Base-by-base conservation (phyloP, 2,113 vertebrate genomes). In the Rhabdomys dilectus region DNA sequence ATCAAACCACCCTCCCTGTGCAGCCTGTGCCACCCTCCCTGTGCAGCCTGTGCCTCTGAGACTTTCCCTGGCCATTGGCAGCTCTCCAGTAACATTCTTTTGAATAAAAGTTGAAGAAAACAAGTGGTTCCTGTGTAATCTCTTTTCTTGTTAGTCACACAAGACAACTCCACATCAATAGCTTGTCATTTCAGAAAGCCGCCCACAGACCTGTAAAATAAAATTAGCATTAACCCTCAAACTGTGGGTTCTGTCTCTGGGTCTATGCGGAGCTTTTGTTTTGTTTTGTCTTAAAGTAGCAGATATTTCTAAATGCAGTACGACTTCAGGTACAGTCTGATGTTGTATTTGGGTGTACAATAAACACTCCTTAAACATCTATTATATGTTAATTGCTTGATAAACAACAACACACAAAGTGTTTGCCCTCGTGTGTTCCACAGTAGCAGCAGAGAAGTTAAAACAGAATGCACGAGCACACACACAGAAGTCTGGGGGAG, bases 261-360 rank as follows among this genome's bases (percentile, higher is more conserved):
- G 17, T 88, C 36, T 29, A 58, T 87, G 34, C 53, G 39, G 68
- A 81, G 13, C 21, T 34, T 66, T 36, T 80, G 29, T 56, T 56
- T 48, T 22, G 42, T 70, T 51, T 81, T 90, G 6, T 51, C 70
- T 56, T 62, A 96, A 82, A 53, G 48, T 45, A 92, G 56, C 31
- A 93, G 88, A n/a, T 89, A 36, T 76, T 22, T 89, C 78, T 94
- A 56, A 93, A 48, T 15, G 9, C 0, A 31, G 19, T 75, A 39
- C 72, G 89, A 92, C 1, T 88, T 3, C 6, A 42, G 10, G 45
- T 29, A 31, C 22, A 42, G 17, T 39, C 22, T 76, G 36, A 66
- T 76, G 86, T 73, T 96, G 70, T 68, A 94, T 73, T 53, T 92
- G 80, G 76, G 88, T 62, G 51, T 56, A 39, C 48, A 80, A 24